A percentile compares a stretch with the other conserved stretches of the same genome.
phyloP scores from a whole-genome alignment of 2,888 invertebrate species.

The Hydrotaea cyrtoneurina region DNA sequence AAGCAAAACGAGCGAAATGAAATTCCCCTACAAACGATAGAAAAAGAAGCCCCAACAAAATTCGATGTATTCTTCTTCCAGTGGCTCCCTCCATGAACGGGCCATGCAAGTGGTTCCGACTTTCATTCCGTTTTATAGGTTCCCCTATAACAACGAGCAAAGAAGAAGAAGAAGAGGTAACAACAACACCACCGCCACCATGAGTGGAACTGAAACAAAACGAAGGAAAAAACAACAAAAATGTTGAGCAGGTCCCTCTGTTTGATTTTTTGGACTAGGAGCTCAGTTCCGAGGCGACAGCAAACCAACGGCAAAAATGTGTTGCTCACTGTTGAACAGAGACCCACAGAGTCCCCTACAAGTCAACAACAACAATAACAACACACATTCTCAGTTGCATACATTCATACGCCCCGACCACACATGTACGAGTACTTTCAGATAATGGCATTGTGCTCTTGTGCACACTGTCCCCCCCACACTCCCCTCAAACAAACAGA shows the following conservation, averaged over 20 bases:
- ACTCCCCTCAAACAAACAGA: neutral
- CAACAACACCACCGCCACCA: neutral
- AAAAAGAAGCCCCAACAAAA: neutral
- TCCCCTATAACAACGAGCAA: constrained; percentile 43
- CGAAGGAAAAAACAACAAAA: constrained; percentile 31
- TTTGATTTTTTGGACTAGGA: constrained; percentile 75
- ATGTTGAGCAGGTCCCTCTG: constrained; percentile 78
- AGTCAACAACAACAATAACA: constrained; percentile 17
- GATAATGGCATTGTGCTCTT: constrained; percentile 26
- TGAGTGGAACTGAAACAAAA: constrained; percentile 33
- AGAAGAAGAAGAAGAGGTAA: too few species aligned
- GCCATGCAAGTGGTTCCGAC: constrained; percentile 11
- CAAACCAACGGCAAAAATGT: neutral
- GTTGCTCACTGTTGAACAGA: neutral
- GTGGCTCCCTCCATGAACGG: neutral
- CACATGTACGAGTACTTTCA: constrained; percentile 1
- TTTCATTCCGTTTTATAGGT: constrained; percentile 19
- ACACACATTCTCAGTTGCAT: neutral
- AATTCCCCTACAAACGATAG: constrained; percentile 34
- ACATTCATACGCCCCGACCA: neutral
- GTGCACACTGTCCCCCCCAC: neutral
- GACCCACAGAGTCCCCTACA: constrained; percentile 43
- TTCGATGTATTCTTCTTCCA: too few species aligned
- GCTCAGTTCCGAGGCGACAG: constrained; percentile 69
- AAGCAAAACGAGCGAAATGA: constrained; percentile 10